These are phyloP conservation scores for Catharus minimus DNA, from an alignment of 2,113 vertebrate genomes.

Conservation along the genomic window DNA sequence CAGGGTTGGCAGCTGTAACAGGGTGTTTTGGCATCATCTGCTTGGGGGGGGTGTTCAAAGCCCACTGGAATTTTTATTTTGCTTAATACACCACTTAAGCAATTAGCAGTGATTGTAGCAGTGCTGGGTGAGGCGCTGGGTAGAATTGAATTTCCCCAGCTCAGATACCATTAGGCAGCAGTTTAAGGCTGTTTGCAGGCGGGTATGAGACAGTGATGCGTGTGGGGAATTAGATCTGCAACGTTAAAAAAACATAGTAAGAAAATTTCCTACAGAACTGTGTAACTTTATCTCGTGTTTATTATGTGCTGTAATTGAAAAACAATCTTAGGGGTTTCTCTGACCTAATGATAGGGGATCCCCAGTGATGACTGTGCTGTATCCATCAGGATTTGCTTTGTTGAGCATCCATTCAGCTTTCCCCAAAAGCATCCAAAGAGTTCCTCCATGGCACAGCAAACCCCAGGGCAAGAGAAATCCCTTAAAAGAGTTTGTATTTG, in stretches of 20 bases:
- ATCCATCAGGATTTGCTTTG: neutral
- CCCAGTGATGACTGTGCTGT: neutral
- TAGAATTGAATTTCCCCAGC: slow-evolving; percentile 43
- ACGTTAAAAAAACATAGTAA: neutral
- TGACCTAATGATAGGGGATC: neutral
- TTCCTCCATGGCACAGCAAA: neutral
- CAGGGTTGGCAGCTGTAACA: neutral
- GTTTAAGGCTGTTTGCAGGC: neutral
- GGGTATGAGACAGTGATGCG: neutral
- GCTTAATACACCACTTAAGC: slow-evolving; percentile 39
- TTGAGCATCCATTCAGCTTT: neutral
- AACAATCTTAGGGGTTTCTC: neutral
- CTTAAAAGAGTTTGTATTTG: neutral
- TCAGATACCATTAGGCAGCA: slow-evolving; percentile 20
- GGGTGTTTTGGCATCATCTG: neutral
- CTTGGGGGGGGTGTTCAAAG: neutral
- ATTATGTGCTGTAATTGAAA: neutral
- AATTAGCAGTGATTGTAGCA: slow-evolving; percentile 24
- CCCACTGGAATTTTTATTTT: slow-evolving; percentile 42
- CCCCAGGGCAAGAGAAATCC: too few relatives aligned
- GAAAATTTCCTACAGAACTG: neutral
- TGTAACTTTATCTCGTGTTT: slow-evolving; percentile 8
- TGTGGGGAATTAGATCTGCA: slow-evolving; percentile 11
- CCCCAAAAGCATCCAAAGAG: neutral
- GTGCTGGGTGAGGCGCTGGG: neutral